Percentiles rank a stretch among this genome's conserved stretches.
These are phyloP conservation scores for Dreissena rostriformis DNA, from an alignment of 1,140 invertebrate species.

Conservation along the genomic window DNA sequence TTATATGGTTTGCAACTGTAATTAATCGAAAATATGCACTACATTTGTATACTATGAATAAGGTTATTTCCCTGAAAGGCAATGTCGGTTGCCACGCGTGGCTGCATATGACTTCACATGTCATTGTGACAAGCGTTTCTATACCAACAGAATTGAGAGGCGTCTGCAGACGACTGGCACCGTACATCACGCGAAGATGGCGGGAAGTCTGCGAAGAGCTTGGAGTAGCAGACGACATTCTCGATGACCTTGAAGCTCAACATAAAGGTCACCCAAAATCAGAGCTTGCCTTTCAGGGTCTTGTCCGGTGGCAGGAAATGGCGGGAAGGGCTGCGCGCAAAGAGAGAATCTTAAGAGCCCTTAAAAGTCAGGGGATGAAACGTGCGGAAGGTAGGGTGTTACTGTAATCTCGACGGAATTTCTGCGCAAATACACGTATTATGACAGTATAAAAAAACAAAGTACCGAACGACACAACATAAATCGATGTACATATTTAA, in stretches of 20 bases:
- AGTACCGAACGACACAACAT: too few species aligned
- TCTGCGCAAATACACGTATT: too few species aligned
- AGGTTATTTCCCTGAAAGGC: too few species aligned
- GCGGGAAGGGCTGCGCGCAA: conserved; percentile 1
- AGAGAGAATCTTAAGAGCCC: conserved; percentile 19
- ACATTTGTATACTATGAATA: too few species aligned
- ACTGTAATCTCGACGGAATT: background rate
- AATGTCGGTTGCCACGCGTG: too few species aligned
- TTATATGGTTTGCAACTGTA: too few species aligned
- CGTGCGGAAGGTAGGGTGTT: conserved; percentile 34
- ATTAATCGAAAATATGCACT: too few species aligned
- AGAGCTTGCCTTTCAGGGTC: conserved; percentile 30
- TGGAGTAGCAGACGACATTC: conserved; percentile 20
- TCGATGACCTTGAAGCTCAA: conserved; percentile 21
- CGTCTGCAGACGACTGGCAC: conserved; percentile 33
- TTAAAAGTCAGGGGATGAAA: conserved; percentile 8
- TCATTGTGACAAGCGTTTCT: background rate
- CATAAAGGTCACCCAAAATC: conserved; percentile 7
- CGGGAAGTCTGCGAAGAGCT: conserved; percentile 44
- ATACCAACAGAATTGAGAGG: conserved; percentile 25
- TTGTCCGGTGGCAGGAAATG: conserved; percentile 40
- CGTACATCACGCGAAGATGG: conserved; percentile 44
- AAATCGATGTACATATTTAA: too few species aligned
- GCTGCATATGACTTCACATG: background rate
- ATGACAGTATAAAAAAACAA: too few species aligned